These are phyloP conservation scores for Tetramorium simillimum DNA, from an alignment of 1,140 invertebrate species.

Conservation along the genomic window DNA sequence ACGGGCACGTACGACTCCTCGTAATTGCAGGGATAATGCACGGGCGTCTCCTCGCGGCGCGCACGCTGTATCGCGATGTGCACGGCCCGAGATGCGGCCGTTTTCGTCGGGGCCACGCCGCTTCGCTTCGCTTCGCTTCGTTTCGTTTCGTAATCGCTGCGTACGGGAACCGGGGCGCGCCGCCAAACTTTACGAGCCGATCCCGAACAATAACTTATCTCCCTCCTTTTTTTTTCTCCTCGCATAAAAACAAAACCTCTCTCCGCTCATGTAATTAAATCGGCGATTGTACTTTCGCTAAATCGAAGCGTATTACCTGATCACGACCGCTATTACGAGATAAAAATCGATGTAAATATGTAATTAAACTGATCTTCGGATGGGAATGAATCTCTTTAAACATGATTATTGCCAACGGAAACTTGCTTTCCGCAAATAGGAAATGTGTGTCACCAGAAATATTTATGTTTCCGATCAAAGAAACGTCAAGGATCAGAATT, in stretches of 20 bases:
- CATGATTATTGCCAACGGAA: neutral
- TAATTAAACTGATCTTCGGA: constrained; percentile 1
- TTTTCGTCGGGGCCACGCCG: constrained; percentile 19
- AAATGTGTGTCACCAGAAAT: neutral
- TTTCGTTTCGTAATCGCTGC: constrained; percentile 42
- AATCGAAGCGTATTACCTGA: constrained; percentile 20
- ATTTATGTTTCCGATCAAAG: neutral
- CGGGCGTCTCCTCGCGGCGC: constrained; percentile 35
- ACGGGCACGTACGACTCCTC: constrained; percentile 56
- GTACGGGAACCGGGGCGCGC: constrained; percentile 12
- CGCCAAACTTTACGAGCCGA: constrained; percentile 51
- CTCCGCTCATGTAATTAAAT: constrained; percentile 48
- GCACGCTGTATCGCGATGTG: constrained; percentile 33
- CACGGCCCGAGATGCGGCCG: neutral
- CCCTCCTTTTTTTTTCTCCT: neutral
- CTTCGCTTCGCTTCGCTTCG: constrained; percentile 13
- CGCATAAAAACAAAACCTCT: constrained; percentile 33
- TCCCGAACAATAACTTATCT: constrained; percentile 52
- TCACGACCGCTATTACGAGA: constrained; percentile 10
- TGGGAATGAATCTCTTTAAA: neutral
- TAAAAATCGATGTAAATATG: constrained; percentile 23
- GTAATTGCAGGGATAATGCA: constrained; percentile 63
- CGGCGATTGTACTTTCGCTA: constrained; percentile 44
- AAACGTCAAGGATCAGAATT: neutral
- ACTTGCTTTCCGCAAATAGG: neutral